Percentiles rank a stretch among this genome's conserved stretches.
Evolutionary conservation across 2,113 vertebrate genomes (phyloP).

Genomic region (Menidia beryllina): DNA sequence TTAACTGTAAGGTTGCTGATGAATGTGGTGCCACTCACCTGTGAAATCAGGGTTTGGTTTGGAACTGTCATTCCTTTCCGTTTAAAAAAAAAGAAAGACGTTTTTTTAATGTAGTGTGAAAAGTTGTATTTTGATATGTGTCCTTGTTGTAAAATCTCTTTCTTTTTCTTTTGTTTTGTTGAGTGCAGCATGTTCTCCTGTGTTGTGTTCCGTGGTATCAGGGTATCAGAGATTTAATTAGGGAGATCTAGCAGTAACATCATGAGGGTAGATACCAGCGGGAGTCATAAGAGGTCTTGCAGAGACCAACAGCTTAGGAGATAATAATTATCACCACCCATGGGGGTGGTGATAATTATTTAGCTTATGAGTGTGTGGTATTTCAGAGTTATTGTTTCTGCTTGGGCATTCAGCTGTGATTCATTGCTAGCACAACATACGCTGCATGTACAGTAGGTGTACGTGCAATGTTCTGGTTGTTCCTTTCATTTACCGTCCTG

Average conservation of each 20-base stretch:
- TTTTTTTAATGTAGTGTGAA: no score
- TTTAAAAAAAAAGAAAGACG: no score
- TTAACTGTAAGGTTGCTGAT: no score
- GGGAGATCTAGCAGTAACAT: neutral
- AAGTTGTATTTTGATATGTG: no score
- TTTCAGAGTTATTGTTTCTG: neutral
- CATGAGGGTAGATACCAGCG: neutral
- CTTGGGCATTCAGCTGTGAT: neutral
- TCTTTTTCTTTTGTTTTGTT: neutral
- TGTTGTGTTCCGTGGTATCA: neutral
- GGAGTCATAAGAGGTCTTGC: neutral
- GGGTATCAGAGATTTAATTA: neutral
- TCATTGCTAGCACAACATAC: neutral
- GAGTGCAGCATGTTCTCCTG: no score
- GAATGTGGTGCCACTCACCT: no score
- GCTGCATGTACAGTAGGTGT: neutral
- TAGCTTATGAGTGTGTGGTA: no score
- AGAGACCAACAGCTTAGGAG: neutral
- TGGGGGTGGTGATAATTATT: neutral
- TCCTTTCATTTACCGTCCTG: neutral
- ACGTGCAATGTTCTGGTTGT: constrained; percentile 1
- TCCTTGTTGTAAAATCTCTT: no score
- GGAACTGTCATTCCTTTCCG: no score
- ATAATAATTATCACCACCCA: no score
- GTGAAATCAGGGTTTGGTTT: no score